phyloP scores from a whole-genome alignment of 1,140 invertebrate genomes.

The Pseudomyrmex concolor region DNA sequence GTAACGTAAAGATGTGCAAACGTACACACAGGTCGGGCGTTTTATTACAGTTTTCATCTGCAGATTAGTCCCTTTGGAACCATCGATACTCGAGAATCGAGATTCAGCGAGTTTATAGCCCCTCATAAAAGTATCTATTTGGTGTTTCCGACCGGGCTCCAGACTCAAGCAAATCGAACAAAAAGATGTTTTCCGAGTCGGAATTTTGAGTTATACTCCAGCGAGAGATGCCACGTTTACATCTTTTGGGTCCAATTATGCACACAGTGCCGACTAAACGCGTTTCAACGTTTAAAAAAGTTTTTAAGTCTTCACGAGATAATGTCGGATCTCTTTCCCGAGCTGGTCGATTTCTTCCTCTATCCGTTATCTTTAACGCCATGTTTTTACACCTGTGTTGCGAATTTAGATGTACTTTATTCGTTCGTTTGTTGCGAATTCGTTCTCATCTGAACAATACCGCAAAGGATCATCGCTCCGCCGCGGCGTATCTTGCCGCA shows the following conservation, averaged over 20 bases:
- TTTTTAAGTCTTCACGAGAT: not conserved
- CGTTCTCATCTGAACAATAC: slow-evolving; percentile 31
- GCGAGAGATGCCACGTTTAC: slow-evolving; percentile 43
- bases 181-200: slow-evolving; percentile 60
- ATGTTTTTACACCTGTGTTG: slow-evolving; percentile 24
- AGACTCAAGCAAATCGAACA: slow-evolving; percentile 65
- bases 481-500: not conserved
- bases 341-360: not conserved
- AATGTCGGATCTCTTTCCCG: slow-evolving; percentile 16
- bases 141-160: slow-evolving; percentile 72
- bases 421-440: not conserved
- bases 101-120: slow-evolving; percentile 75
- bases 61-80: slow-evolving; percentile 81
- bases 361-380: slow-evolving; percentile 9
- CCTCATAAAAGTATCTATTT: slow-evolving; percentile 79
- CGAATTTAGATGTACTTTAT: not conserved
- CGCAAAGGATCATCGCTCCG: not conserved
- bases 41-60: slow-evolving; percentile 82
- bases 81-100: slow-evolving; percentile 73
- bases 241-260: slow-evolving; percentile 69
- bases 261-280: slow-evolving; percentile 59
- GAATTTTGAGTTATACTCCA: slow-evolving; percentile 66
- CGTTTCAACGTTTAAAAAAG: not conserved
- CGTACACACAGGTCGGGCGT: slow-evolving; percentile 59
- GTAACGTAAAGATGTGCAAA: slow-evolving; percentile 55